phyloP scores from a whole-genome alignment of 2,113 vertebrate species.

The Gorilla gorilla region DNA sequence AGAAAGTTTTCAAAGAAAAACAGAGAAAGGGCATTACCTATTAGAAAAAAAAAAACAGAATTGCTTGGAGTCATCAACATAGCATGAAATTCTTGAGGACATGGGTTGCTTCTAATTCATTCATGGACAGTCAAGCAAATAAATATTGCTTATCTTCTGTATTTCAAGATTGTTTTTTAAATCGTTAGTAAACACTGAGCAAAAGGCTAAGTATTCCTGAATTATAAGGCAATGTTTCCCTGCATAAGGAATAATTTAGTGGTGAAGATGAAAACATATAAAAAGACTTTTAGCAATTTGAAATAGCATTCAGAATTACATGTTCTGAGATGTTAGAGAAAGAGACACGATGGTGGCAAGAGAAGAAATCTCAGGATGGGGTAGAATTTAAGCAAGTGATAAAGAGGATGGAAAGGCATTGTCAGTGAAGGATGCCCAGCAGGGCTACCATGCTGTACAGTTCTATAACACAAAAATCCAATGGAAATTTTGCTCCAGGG shows the following conservation, averaged over 20 bases:
- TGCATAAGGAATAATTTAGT: neutral
- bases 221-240: neutral
- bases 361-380: neutral
- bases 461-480: neutral
- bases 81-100: neutral
- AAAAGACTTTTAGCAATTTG: neutral
- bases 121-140: neutral
- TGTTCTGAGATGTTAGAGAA: neutral
- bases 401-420: neutral
- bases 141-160: neutral
- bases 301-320: neutral
- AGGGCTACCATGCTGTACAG: neutral
- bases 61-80: neutral
- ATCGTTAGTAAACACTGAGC: neutral
- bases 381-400: neutral
- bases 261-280: neutral
- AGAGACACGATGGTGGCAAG: neutral
- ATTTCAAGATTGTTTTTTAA: neutral
- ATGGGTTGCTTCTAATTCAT: neutral
- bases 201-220: neutral
- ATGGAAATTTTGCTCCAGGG: neutral
- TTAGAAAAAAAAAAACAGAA: neutral
- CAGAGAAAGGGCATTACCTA: neutral
- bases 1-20: neutral
- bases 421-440: neutral